Conservation (phyloP, 2,113 vertebrate genomes). For the Charadrius vociferus region DNA sequence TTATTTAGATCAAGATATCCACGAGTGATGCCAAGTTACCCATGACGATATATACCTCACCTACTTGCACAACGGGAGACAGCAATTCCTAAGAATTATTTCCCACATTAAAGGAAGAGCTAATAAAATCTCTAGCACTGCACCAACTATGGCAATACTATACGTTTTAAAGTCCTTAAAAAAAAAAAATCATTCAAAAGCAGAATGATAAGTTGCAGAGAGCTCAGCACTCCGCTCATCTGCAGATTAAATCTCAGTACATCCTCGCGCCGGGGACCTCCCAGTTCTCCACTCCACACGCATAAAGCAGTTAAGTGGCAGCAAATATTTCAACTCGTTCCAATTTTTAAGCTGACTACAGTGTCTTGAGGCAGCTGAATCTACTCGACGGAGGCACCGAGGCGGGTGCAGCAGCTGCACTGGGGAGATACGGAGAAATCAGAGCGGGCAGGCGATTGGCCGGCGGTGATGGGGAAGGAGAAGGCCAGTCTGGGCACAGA, state of each 20-base stretch:
- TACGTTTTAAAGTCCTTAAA: background rate
- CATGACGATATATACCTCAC: fast-evolving
- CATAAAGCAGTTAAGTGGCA: fast-evolving
- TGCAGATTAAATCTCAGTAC: fast-evolving
- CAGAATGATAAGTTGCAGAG: background rate
- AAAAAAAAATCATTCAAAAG: background rate
- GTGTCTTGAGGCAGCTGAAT: background rate
- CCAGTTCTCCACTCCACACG: background rate
- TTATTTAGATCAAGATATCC: background rate
- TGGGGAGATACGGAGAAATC: background rate
- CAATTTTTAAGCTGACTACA: background rate
- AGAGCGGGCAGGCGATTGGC: background rate
- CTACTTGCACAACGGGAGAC: background rate
- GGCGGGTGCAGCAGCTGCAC: background rate
- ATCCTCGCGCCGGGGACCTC: fast-evolving
- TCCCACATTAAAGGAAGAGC: background rate
- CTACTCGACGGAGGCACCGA: background rate
- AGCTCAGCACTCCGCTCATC: background rate
- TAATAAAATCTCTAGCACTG: background rate
- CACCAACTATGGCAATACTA: background rate
- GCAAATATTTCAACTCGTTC: background rate
- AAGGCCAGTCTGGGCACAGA: conserved; percentile 21
- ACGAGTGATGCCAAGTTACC: background rate
- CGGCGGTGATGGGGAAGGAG: background rate
- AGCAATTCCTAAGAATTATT: background rate